These are phyloP conservation scores for Phocoena sinus DNA, from an alignment of 2,113 vertebrate species.

Conservation along the genomic window DNA sequence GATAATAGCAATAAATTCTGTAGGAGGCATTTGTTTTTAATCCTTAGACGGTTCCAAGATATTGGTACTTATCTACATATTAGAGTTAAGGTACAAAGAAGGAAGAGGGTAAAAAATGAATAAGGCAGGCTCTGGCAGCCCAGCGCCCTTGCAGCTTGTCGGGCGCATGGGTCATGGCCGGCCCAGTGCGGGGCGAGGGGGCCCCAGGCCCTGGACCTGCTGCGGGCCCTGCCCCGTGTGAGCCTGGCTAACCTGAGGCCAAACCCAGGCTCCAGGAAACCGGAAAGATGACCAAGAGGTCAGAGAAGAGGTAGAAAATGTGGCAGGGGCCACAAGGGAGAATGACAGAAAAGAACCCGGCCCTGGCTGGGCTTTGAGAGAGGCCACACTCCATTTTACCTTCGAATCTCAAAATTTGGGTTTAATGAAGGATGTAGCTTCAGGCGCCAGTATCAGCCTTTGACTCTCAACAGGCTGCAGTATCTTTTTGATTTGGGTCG, in stretches of 20 bases:
- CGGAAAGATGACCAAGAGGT: constrained; percentile 83
- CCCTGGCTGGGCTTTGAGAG: constrained; percentile 95
- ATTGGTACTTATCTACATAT: neutral
- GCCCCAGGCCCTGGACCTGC: no score
- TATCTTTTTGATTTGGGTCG: constrained; percentile 96
- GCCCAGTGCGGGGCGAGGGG: no score
- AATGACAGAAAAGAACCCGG: constrained; percentile 88
- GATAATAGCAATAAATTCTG: neutral
- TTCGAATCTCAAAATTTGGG: constrained; percentile 93
- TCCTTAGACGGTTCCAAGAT: neutral
- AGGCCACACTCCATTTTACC: constrained; percentile 94
- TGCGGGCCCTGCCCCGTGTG: no score
- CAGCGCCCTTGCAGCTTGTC: no score
- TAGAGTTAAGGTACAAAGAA: neutral
- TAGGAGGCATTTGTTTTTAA: neutral
- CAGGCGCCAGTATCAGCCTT: constrained; percentile 89
- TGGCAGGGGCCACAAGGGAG: constrained; percentile 94
- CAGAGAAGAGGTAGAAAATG: constrained; percentile 89
- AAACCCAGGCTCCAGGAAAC: no score
- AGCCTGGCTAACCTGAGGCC: no score
- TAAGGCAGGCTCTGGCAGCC: no score
- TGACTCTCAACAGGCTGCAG: constrained; percentile 91
- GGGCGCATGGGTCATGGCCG: no score
- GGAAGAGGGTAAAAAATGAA: neutral
- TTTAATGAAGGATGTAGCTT: constrained; percentile 94